These are phyloP conservation scores for Hybognathus amarus DNA, from an alignment of 2,797 vertebrate species.

Conservation along the genomic window DNA sequence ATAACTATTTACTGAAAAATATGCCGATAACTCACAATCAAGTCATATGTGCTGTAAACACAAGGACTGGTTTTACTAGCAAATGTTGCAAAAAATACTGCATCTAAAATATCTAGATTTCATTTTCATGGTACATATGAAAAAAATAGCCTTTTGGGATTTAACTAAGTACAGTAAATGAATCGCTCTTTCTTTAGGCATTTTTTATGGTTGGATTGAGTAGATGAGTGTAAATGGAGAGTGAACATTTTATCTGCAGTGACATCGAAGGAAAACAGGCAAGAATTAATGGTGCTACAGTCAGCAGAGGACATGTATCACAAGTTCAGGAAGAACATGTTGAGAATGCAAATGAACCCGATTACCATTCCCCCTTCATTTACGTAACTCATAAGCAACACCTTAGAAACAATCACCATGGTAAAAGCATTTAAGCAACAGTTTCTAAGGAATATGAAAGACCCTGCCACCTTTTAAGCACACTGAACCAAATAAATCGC, in stretches of 20 bases:
- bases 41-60: not conserved
- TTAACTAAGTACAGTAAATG: not conserved
- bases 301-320: constrained; percentile 37
- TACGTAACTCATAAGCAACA: constrained; percentile 70
- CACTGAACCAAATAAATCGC: constrained; percentile 36
- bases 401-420: constrained; percentile 76
- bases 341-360: constrained; percentile 67
- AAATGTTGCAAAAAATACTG: not conserved
- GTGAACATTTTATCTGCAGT: constrained; percentile 22
- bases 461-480: constrained; percentile 41
- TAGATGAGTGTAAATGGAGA: not conserved
- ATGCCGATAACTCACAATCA: not conserved
- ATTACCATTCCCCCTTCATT: constrained; percentile 66
- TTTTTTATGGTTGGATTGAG: not conserved
- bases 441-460: constrained; percentile 67
- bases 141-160: not conserved
- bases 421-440: constrained; percentile 70
- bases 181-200: constrained; percentile 1
- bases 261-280: constrained; percentile 36
- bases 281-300: constrained; percentile 37
- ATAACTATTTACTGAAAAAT: not conserved
- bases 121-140: not conserved
- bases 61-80: not conserved
- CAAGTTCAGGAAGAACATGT: constrained; percentile 55
- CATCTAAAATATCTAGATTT: not conserved